Evolutionary conservation across 2,888 invertebrate genomes (phyloP), one percentile per base, ranked within the genome.

Genomic region (Notocelia uddmanniana): DNA sequence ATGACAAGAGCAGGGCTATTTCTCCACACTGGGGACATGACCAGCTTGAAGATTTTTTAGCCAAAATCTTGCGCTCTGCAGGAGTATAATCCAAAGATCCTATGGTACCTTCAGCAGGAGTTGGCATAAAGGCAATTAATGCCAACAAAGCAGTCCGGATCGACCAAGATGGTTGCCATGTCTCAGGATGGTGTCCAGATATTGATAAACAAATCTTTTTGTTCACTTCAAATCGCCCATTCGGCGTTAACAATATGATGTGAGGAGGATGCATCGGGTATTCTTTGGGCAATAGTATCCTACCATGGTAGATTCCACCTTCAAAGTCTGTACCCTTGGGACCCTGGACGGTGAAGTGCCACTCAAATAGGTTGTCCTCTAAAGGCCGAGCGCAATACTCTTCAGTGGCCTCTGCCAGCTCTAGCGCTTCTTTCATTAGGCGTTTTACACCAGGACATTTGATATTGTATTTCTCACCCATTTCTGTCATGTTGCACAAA

Each of bases 201-300:
- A 99, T 99, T 75, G 98, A 98, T 77, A 99, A 92, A 86, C 99
- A 99, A 81, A 99, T 98, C 91, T 99, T 99, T 88, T 97, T 98
- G 87, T 98, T 97, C 10, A 96, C 95, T 92, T 98, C 98, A 92
- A 99, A 99, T 77, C 99, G 95, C 59, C 98, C 98, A 89, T 98
- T 99, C 2, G 98, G 98, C 26, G 98, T 99, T 64, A 99, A 88
- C 62, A 99, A 92, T 81, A 98, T 98, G 77, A 99, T 98, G 86
- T 98, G 98, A 8, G 99, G 99, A 66, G 99, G 99, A 90, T 98
- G 98, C 98, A 99, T 98, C 0, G 99, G 99, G 90, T 99, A 99
- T 80, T 99, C 98, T 68, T 98, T 96, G 0, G 99, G 99, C 76
- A 99, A 92, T 73, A 98, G 91, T 85, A 99, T 98, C 79, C 98